Conservation (phyloP, 2,888 invertebrate species). For the Stictocephala bisonia region DNA sequence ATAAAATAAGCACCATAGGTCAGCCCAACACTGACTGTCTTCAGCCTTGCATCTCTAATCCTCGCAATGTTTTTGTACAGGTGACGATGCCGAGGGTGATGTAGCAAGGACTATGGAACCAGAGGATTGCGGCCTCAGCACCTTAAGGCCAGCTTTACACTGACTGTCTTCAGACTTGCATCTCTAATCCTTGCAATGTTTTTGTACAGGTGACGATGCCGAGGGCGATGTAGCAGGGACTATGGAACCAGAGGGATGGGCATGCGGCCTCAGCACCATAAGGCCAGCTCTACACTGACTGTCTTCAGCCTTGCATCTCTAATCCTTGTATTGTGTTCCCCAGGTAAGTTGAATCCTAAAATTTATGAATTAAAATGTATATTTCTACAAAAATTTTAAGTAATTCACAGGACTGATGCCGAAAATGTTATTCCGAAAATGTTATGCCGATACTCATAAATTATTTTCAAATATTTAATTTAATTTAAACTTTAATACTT, state of each 20-base stretch:
- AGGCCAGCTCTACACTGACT: constrained; percentile 42
- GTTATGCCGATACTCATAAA: too few species aligned
- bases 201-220: constrained; percentile 56
- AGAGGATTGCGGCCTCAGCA: constrained; percentile 87
- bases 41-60: constrained; percentile 44
- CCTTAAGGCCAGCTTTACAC: constrained; percentile 62
- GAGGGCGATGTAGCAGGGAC: constrained; percentile 76
- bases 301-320: constrained; percentile 38
- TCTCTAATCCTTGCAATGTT: constrained; percentile 25
- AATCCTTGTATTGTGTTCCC: constrained; percentile 29
- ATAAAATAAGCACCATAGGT: constrained; percentile 67
- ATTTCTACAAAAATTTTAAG: too few species aligned
- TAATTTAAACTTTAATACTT: too few species aligned
- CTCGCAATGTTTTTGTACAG: constrained; percentile 46
- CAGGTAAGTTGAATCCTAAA: constrained; percentile 28
- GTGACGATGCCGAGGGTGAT: constrained; percentile 67
- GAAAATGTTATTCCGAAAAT: too few species aligned
- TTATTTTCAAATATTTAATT: too few species aligned
- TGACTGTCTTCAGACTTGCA: not conserved
- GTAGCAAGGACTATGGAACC: constrained; percentile 84
- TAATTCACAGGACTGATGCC: too few species aligned
- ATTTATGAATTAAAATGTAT: too few species aligned
- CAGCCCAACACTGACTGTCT: constrained; percentile 37
- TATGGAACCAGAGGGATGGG: constrained; percentile 93
- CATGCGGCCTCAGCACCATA: constrained; percentile 81